Conservation (phyloP, 2,888 invertebrate species). For the Hanleya hanleyi region DNA sequence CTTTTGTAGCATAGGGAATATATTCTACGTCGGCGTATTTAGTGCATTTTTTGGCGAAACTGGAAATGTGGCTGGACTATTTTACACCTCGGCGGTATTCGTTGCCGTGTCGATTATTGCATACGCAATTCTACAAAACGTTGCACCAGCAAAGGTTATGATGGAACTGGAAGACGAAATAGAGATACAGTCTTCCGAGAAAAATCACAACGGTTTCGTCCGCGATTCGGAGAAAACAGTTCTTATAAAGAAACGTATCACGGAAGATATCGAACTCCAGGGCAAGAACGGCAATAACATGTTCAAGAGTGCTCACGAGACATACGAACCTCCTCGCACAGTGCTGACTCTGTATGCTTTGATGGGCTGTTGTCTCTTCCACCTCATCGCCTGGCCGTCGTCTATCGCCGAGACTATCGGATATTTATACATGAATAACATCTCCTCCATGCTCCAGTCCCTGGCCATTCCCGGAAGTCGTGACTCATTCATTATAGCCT, state of each 20-base stretch:
- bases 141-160: background rate
- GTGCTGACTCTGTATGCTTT: background rate
- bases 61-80: background rate
- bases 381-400: background rate
- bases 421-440: background rate
- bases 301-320: background rate
- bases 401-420: background rate
- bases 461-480: background rate
- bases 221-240: background rate
- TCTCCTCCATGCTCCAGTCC: background rate
- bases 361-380: background rate
- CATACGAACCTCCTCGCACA: background rate
- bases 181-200: background rate
- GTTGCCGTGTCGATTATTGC: background rate
- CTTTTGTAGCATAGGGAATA: background rate
- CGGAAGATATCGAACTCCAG: background rate
- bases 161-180: background rate
- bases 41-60: background rate
- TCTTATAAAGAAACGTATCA: background rate
- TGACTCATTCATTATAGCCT: background rate
- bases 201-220: background rate
- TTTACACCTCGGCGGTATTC: background rate
- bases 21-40: background rate
- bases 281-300: background rate
- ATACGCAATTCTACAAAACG: background rate